Base-by-base conservation (phyloP, 2,888 invertebrate species). In the Chymomyza procnemis region DNA sequence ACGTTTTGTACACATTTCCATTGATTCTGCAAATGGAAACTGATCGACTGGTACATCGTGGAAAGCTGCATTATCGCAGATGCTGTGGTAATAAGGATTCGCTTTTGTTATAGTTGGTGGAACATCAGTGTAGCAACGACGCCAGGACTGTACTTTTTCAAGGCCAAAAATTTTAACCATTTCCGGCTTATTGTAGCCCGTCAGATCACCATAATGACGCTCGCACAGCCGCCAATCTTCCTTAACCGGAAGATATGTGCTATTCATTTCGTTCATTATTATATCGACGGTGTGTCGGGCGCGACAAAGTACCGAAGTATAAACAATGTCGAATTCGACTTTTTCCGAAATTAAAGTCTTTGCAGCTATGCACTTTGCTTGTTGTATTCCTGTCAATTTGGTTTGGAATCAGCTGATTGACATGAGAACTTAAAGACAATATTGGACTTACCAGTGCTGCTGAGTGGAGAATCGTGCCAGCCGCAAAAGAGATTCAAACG, bases 151-250 rank as follows among this genome's bases (percentile, higher is more conserved):
- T 8, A 97, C 96, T 92, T 96, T 95, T 59, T 94, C 94, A 88
- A 96, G 96, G 12, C 97, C 97, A 91, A 95, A 97, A 88, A 95
- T 95, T 63, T 94, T 94, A 60, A 96, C 96, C 19, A 96, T 95
- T 90, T 96, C 96, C 0, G 95, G 93, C 90, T 97, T 97, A 88
- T 97, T 95, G 69, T 96, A 92, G 1, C 97, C 97, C 12, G 96
- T 97, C 5, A 97, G 93, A 52, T 95, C 95, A 61, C 97, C 97
- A 84, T 97, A 97, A 88, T 97, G 97, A 67, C 97, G 93, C 90
- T 97, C 97, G 85, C 97, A 97, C 26, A 97, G 91, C 14, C 96
- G 93, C 97, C 97, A 97, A 9, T 96, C 95, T 86, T 94, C 94
- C 5, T 92, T 89, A 6, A 95, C 91, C 0, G 95, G 94, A 73